Percentiles rank a stretch among this genome's conserved stretches.
These are phyloP conservation scores for Hafferia zeledoni DNA, from an alignment of 2,797 vertebrate species.

Conservation along the genomic window DNA sequence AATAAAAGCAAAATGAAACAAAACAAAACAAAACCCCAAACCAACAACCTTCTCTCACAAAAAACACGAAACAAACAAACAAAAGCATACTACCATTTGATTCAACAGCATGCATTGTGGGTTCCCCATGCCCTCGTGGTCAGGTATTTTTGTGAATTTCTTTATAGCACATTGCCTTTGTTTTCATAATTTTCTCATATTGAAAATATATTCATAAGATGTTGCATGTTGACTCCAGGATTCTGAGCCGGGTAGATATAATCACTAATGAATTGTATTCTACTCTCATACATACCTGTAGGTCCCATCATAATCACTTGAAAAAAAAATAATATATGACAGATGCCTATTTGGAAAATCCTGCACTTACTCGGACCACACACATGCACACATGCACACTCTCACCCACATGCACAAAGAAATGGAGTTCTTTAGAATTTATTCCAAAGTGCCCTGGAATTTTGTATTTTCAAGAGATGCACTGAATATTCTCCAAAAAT, in stretches of 20 bases:
- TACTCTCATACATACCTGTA: background rate
- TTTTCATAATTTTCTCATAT: background rate
- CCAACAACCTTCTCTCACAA: no score
- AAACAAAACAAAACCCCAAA: background rate
- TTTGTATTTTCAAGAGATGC: background rate
- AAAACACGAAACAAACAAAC: background rate
- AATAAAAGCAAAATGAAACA: background rate
- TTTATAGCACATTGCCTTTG: background rate
- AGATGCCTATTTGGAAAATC: background rate
- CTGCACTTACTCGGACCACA: no score
- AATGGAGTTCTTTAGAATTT: background rate
- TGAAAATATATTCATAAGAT: background rate
- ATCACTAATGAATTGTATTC: background rate
- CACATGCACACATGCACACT: background rate
- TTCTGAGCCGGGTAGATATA: background rate
- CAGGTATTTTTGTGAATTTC: background rate
- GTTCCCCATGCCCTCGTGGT: background rate
- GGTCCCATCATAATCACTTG: background rate
- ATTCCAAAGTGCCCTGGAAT: background rate
- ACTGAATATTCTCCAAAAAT: background rate
- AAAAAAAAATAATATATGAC: background rate
- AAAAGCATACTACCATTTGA: background rate
- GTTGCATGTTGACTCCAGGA: background rate
- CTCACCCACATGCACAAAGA: no score
- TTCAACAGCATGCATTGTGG: background rate